Percentiles rank a stretch among this genome's conserved stretches.
Conservation (phyloP, 2,797 vertebrate species). For the Centroberyx gerrardi region DNA sequence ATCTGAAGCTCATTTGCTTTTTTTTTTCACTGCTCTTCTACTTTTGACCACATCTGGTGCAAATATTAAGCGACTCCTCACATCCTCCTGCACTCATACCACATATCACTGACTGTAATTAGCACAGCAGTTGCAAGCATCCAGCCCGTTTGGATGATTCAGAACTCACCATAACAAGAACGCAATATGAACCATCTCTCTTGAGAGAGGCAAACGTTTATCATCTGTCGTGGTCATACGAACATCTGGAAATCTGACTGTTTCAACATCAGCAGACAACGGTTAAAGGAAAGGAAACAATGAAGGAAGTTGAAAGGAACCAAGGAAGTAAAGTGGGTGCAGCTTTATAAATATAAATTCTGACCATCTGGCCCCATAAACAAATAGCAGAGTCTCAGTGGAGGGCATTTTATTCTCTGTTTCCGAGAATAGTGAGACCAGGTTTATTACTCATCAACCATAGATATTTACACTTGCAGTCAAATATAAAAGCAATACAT, state of each 20-base stretch:
- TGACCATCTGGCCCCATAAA: conserved; percentile 51
- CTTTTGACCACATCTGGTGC: conserved; percentile 16
- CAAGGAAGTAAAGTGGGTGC: conserved; percentile 9
- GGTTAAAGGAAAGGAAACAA: neutral
- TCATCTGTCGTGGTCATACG: conserved; percentile 38
- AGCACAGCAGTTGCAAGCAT: too few species aligned
- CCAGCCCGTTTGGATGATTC: too few species aligned
- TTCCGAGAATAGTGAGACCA: conserved; percentile 13
- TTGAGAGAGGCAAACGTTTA: neutral
- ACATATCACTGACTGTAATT: too few species aligned
- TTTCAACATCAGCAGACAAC: neutral
- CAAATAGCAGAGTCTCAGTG: conserved; percentile 25
- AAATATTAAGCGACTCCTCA: conserved; percentile 1
- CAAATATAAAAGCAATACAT: conserved; percentile 7
- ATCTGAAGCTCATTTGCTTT: neutral
- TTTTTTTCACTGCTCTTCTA: neutral
- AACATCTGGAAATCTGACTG: neutral
- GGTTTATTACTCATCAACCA: conserved; percentile 23
- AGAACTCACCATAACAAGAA: conserved; percentile 12
- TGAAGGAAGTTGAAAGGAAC: too few species aligned
- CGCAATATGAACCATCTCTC: conserved; percentile 25
- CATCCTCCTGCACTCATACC: too few species aligned
- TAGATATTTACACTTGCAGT: conserved; percentile 10
- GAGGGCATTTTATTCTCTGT: neutral
- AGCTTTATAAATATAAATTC: conserved; percentile 22